A percentile compares a stretch with the other conserved stretches of the same genome.
Evolutionary conservation across 2,113 vertebrate genomes (phyloP).

Genomic region (Alligator sinensis): DNA sequence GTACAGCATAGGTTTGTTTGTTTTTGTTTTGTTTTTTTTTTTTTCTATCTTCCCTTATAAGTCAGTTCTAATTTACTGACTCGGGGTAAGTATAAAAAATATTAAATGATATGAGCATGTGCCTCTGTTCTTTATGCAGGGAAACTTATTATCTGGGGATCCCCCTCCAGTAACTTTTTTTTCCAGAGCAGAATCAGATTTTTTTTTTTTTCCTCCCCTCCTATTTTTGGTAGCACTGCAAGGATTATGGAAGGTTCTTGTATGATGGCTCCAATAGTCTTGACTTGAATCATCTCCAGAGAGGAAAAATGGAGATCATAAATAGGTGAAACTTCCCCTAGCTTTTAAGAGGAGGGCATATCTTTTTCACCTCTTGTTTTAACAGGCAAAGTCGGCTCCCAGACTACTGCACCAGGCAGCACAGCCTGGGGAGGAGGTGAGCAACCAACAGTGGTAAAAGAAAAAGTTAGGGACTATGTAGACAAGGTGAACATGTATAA

Average conservation of each 20-base stretch:
- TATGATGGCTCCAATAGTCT: background rate
- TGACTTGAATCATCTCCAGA: background rate
- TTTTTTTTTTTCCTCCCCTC: background rate
- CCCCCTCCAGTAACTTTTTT: background rate
- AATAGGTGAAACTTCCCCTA: background rate
- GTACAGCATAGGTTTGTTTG: background rate
- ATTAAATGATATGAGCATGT: rapidly evolving
- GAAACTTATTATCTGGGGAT: background rate
- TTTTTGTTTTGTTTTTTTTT: background rate
- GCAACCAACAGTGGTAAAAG: too few relatives aligned
- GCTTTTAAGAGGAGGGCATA: background rate
- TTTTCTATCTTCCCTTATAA: background rate
- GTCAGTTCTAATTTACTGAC: background rate
- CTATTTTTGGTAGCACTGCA: background rate
- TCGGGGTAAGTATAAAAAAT: background rate
- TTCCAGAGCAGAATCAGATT: background rate
- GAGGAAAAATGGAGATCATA: background rate
- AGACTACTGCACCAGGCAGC: too few relatives aligned
- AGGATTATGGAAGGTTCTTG: background rate
- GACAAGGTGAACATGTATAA: too few relatives aligned
- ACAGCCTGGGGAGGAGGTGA: too few relatives aligned
- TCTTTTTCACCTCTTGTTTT: too few relatives aligned
- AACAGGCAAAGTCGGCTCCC: too few relatives aligned
- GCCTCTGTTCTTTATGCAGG: background rate
- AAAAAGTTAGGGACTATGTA: too few relatives aligned